Evolutionary conservation across 2,113 vertebrate species (phyloP).

Genomic region (Callithrix jacchus): DNA sequence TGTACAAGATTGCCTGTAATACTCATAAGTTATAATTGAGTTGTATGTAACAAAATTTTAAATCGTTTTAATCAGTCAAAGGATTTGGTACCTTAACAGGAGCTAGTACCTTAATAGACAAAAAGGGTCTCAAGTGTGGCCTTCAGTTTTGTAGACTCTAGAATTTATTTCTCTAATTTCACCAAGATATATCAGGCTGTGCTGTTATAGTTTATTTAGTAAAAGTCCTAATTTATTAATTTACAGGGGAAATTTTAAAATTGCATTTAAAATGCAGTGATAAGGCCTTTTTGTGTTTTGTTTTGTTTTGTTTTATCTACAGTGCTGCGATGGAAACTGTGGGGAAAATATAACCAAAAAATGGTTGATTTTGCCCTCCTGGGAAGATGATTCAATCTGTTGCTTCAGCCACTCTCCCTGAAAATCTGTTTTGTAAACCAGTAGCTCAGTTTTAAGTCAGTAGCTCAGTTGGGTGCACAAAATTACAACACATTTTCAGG

Average conservation of each 20-base stretch:
- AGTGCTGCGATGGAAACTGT: not conserved
- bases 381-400: not conserved
- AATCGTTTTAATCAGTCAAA: not conserved
- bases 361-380: not conserved
- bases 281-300: not conserved
- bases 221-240: not conserved
- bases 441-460: not conserved
- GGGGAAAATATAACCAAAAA: not conserved
- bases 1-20: not conserved
- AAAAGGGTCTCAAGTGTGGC: not conserved
- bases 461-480: not conserved
- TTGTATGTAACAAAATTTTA: not conserved
- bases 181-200: not conserved
- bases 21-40: not conserved
- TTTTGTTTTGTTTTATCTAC: not conserved
- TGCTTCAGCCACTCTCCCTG: not conserved
- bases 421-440: not conserved
- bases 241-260: not conserved
- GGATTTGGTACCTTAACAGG: not conserved
- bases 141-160: not conserved
- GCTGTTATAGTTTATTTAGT: not conserved
- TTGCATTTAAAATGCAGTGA: not conserved
- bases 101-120: not conserved
- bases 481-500: not conserved
- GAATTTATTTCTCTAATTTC: conserved; percentile 21